These are phyloP conservation scores for Lindbergichthys nudifrons DNA, from an alignment of 2,797 vertebrate species.

Conservation along the genomic window DNA sequence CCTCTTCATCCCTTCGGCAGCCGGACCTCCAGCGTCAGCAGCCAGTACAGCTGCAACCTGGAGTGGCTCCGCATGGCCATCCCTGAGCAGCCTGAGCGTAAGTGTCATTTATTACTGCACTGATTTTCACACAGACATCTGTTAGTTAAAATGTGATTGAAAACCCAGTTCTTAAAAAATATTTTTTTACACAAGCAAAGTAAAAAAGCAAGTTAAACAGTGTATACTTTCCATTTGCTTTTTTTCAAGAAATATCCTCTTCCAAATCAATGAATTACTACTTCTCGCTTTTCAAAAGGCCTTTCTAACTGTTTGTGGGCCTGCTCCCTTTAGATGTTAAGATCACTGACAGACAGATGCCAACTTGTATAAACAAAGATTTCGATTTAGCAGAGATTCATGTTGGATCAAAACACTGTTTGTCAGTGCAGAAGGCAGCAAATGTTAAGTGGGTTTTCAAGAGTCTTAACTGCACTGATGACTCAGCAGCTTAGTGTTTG, in stretches of 20 bases:
- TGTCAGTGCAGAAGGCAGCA: conserved; percentile 23
- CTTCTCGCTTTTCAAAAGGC: not conserved
- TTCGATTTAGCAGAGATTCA: conserved; percentile 22
- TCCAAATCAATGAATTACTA: not conserved
- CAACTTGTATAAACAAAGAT: conserved; percentile 21
- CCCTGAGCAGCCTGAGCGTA: conserved; percentile 92
- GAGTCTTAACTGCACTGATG: conserved; percentile 41
- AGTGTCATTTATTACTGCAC: conserved; percentile 61
- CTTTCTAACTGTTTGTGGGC: not conserved
- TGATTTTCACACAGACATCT: not conserved
- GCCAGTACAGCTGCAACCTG: conserved; percentile 91
- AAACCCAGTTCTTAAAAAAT: too few species aligned
- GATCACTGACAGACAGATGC: conserved; percentile 12
- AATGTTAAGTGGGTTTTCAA: conserved; percentile 19
- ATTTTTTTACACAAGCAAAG: too few species aligned
- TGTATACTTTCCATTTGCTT: not conserved
- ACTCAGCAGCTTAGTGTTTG: conserved; percentile 46
- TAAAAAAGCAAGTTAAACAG: not conserved
- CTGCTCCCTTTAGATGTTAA: conserved; percentile 11
- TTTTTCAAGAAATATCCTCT: not conserved
- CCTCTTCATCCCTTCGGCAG: conserved; percentile 93
- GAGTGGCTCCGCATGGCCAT: conserved; percentile 91
- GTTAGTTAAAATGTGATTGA: not conserved
- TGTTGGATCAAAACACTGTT: conserved; percentile 22
- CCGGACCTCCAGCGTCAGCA: conserved; percentile 93